Base-by-base conservation (phyloP, 2,797 vertebrate genomes). In the Thunnus albacares region DNA sequence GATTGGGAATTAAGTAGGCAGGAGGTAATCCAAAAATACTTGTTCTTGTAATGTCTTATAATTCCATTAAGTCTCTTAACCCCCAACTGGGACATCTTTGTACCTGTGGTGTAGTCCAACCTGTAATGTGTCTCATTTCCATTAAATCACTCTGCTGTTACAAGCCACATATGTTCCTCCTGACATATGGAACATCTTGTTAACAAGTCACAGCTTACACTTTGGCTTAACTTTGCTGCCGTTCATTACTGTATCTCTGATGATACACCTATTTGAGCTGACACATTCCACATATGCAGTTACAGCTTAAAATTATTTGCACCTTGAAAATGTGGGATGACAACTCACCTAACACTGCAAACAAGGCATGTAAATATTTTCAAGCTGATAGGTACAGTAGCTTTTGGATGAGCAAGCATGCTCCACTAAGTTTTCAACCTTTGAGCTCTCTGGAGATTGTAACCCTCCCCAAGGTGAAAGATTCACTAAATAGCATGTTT, bases 1-100 rank as follows among this genome's bases (percentile, higher is more conserved):
- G 75, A 88, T 81, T 87, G 75, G 51, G 81, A 74, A 78, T 87
- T 87, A 89, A 81, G 73, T 30, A 84, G 68, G 65, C 28, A 82
- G 75, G 60, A 65, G 60, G 83, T 87, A 90, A 90, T 90, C 86
- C 82, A 81, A 80, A 89, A 90, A 85, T 84, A 71, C 83, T 87
- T 71, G 71, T 84, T 92, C 85, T 78, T 68, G 24, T 78, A 83
- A 84, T 83, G 80, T 86, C 55, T 75, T 80, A 84, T 86, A 88
- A 91, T 85, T 85, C 85, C 73, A 82, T 84, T 81, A 84, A 77
- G 68, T 63, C 71, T 86, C 73, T 82, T 87, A 71, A 82, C 84
- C 82, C 74, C 87, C 87, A 13, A 6, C 75, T 62, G 80, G 55
- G 76, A 75, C 18, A 6, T 67, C 56, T 28, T 7, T 55, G 3